These are phyloP conservation scores for Erythrocercus mccallii DNA, from an alignment of 2,113 vertebrate species.

Conservation along the genomic window DNA sequence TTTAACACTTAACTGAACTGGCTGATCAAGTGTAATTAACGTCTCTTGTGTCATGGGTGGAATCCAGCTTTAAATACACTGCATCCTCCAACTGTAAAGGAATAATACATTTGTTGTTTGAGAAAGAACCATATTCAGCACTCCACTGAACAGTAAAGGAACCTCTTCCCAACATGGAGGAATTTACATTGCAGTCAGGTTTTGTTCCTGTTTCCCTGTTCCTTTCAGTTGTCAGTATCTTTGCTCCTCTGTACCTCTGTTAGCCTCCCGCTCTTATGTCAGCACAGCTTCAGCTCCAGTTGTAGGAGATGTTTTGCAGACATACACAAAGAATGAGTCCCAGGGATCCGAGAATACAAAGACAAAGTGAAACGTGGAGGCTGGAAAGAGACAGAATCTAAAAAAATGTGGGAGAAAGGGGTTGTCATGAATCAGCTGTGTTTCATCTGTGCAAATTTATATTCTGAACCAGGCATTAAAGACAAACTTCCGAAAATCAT, in stretches of 20 bases:
- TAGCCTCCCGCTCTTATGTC: neutral
- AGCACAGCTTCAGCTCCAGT: neutral
- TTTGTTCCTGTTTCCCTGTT: neutral
- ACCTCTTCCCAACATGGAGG: neutral
- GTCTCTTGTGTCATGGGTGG: neutral
- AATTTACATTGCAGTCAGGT: neutral
- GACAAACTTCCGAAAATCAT: neutral
- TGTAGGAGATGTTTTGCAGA: conserved; percentile 16
- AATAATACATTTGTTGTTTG: neutral
- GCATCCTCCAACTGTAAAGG: neutral
- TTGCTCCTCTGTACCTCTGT: neutral
- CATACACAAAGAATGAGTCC: neutral
- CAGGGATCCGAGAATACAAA: neutral
- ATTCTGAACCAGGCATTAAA: neutral
- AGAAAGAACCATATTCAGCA: neutral
- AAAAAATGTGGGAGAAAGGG: neutral
- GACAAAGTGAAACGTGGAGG: neutral
- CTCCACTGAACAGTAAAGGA: neutral
- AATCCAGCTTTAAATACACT: neutral
- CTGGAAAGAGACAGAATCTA: neutral
- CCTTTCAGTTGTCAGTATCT: neutral
- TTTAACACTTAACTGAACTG: neutral
- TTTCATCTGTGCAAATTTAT: neutral
- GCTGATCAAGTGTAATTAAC: neutral
- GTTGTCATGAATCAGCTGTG: neutral